Evolutionary conservation across 2,888 invertebrate genomes (phyloP), one percentile per base, ranked within the genome.

Genomic region (Amphipyra tragopoginis): DNA sequence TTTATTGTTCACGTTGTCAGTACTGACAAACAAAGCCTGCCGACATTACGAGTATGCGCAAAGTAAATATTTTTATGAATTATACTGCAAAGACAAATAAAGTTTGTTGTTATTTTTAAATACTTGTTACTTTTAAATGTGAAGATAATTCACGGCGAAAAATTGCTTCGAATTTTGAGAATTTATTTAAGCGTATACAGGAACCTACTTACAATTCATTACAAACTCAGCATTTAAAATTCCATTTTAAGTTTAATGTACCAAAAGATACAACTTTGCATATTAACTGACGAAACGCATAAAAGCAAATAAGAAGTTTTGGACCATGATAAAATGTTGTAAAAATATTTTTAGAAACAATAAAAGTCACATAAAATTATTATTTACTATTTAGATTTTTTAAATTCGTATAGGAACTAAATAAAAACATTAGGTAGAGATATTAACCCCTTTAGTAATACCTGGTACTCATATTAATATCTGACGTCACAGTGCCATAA

Each of bases 1-100:
- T 83, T 81, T 84, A 85, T 78, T 73, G 75, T 69, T 62, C 63
- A 51, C 61, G 66, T 67, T 72, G 67, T 62, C 67, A 53, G 62
- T 67, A 57, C 61, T 52, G 74, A 74, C 73, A 68, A 59, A 77
- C 81, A 79, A 81, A 76, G 64, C 63, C 44, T 13, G 67, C 81
- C 78, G 77, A 63, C 77, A 43, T 50, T 62, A 49, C 57, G 50
- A 47, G 60, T 63, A 67, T 71, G 59, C 40, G 55, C 44, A 55
- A 70, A 65, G 56, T 69, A 59, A 65, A 73, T 70, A 73, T 69
- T 73, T 73, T 63, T 68, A 40, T 67, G 50, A 72, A 73, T 67
- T 54, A 66, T 62, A 39, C 40, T 29, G 42, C 51, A 52, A 45
- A 52, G 13, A 58, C 50, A 48, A 21, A 55, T 36, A 29, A 49